Percentiles rank a stretch among this genome's conserved stretches.
Evolutionary conservation across 2,888 invertebrate species (phyloP).

Genomic region (Patella ulyssiponensis): DNA sequence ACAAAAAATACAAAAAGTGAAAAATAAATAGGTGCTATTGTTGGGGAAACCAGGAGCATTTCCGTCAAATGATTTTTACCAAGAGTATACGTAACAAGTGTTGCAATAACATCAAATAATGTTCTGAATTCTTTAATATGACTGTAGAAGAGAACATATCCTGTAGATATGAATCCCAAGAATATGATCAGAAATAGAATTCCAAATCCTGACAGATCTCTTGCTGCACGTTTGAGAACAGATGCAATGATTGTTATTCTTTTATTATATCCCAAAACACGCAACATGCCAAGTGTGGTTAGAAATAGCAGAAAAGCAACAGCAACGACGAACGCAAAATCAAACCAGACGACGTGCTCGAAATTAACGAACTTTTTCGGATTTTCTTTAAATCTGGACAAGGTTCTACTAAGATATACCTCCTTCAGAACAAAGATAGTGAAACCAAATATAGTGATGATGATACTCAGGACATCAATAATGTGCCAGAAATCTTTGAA

Average conservation of each 20-base stretch:
- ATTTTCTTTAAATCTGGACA: constrained; percentile 43
- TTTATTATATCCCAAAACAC: constrained; percentile 73
- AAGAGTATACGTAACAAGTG: constrained; percentile 66
- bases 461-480: constrained; percentile 66
- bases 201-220: constrained; percentile 71
- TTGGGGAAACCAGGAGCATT: constrained; percentile 45
- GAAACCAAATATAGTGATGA: constrained; percentile 60
- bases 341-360: constrained; percentile 70
- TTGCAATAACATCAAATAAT: constrained; percentile 67
- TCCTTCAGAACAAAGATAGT: constrained; percentile 65
- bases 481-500: constrained; percentile 71
- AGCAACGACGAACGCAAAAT: constrained; percentile 62
- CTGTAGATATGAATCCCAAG: constrained; percentile 63
- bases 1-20: constrained; percentile 53
- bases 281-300: constrained; percentile 49
- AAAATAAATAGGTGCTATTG: constrained; percentile 53
- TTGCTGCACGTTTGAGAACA: constrained; percentile 69
- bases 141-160: constrained; percentile 65
- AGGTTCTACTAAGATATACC: constrained; percentile 37
- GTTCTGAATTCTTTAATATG: constrained; percentile 61
- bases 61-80: constrained; percentile 52
- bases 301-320: constrained; percentile 49
- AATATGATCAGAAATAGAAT: constrained; percentile 70
- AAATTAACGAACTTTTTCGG: constrained; percentile 64
- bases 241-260: constrained; percentile 72